Evolutionary conservation across 2,888 invertebrate genomes (phyloP), one percentile per base, ranked within the genome.

Genomic region (Nomada flava): DNA sequence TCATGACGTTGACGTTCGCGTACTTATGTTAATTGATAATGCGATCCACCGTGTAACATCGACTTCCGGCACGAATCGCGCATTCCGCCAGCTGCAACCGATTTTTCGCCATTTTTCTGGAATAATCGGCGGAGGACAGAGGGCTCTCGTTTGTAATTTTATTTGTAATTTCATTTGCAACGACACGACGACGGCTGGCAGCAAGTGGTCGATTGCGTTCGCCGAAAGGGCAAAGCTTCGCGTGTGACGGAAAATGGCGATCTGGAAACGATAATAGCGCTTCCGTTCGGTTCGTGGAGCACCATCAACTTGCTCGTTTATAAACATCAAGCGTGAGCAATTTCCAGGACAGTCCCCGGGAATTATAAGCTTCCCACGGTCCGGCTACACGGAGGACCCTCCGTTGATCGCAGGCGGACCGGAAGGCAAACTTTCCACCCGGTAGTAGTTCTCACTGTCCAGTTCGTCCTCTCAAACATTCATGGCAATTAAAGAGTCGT

Each of bases 21-120:
- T 81, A 67, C 86, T 88, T 86, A 79, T 79, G 79, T 84, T 88
- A 86, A 88, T 86, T 72, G 76, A 67, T 10, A 59, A 36, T 68
- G 63, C 74, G 62, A 79, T 79, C 80, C 71, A 59, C 57, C 13
- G 57, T 23, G 23, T 23, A 23, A 23, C 23, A 23, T 23, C 26
- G n/a, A 53, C 64, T 29, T 71, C 55, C 71, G 55, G 10, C 26
- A 26, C 13, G 10, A n/a, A 29, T 4, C 29, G 50, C 23, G 29
- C n/a, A 18, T 26, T 36, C 63, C 50, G 42, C 20, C 47, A 23
- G 13, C 2, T 23, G 20, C 10, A 4, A 11, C 5, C 13, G 18
- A 18, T 59, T 23, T 11, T 23, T 13, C 50, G 20, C 62, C 71
- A 52, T 76, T 23, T 42, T 2, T 47, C 15, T 3, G 0, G 55